Evolutionary conservation across 2,113 vertebrate genomes (phyloP).

Genomic region (Phaethon lepturus): DNA sequence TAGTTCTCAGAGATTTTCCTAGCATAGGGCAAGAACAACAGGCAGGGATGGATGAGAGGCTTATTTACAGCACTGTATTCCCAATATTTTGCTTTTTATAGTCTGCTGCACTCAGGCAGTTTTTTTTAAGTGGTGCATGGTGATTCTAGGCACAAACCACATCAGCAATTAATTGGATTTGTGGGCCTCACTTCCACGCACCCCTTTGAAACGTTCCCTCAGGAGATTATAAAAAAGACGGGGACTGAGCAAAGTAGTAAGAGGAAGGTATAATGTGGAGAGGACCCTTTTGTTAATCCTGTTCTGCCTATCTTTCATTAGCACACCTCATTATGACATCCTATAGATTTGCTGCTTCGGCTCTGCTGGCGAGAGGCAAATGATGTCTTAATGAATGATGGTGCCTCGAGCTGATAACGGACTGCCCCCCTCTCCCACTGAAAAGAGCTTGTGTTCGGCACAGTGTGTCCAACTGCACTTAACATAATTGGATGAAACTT

Average conservation of each 20-base stretch:
- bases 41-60: not conserved
- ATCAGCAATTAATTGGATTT: slow-evolving; percentile 42
- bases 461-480: not conserved
- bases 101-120: not conserved
- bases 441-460: not conserved
- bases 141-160: slow-evolving; percentile 33
- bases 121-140: not conserved
- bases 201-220: slow-evolving; percentile 19
- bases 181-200: slow-evolving; percentile 38
- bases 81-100: not conserved
- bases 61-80: not conserved
- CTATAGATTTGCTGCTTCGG: not conserved
- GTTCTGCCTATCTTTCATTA: slow-evolving; percentile 30
- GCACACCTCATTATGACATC: slow-evolving; percentile 40
- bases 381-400: slow-evolving; percentile 56
- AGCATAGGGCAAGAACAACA: not conserved
- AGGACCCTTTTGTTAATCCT: slow-evolving; percentile 35
- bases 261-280: slow-evolving; percentile 14
- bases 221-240: slow-evolving; percentile 19
- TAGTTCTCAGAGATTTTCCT: not conserved
- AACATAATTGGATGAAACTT: slow-evolving; percentile 50
- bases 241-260: slow-evolving; percentile 3
- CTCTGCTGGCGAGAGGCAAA: slow-evolving; percentile 49
- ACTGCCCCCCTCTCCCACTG: slow-evolving; percentile 11
- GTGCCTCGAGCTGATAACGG: slow-evolving; percentile 25